These are phyloP conservation scores for Osmerus eperlanus DNA, from an alignment of 2,113 vertebrate genomes.

Conservation along the genomic window DNA sequence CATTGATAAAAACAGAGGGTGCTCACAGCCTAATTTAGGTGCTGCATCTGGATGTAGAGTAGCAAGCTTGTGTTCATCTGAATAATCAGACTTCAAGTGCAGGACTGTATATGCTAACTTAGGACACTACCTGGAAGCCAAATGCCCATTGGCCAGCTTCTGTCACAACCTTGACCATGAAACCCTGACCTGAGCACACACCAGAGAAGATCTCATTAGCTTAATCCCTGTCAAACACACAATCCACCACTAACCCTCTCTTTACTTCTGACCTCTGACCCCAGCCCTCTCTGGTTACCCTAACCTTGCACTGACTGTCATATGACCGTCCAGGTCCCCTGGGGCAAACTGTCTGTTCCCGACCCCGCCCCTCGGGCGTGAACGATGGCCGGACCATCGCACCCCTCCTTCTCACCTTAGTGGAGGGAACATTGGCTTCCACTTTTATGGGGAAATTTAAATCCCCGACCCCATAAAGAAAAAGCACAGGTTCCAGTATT, in stretches of 20 bases:
- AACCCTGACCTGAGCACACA: constrained; percentile 6
- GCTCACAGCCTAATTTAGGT: no score
- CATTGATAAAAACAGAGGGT: no score
- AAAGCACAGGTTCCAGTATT: constrained; percentile 9
- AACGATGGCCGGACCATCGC: constrained; percentile 41
- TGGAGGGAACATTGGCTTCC: constrained; percentile 38
- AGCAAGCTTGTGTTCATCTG: no score
- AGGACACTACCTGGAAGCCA: no score
- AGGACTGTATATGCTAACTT: no score
- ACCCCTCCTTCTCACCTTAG: constrained; percentile 4
- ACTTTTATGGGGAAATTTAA: constrained; percentile 42
- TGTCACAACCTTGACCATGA: constrained; percentile 3
- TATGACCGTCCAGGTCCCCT: background rate
- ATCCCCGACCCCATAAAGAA: constrained; percentile 29
- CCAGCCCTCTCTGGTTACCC: constrained; percentile 33
- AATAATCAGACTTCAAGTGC: no score
- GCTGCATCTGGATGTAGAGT: no score
- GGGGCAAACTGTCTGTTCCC: background rate
- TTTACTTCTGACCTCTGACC: constrained; percentile 19
- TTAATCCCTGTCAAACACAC: constrained; percentile 10
- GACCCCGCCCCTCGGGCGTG: constrained; percentile 29
- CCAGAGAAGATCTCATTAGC: constrained; percentile 4
- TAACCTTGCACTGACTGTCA: constrained; percentile 28
- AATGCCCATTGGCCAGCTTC: background rate
- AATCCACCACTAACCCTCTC: background rate